phyloP scores from a whole-genome alignment of 2,113 vertebrate genomes.

The Artemisiospiza belli region DNA sequence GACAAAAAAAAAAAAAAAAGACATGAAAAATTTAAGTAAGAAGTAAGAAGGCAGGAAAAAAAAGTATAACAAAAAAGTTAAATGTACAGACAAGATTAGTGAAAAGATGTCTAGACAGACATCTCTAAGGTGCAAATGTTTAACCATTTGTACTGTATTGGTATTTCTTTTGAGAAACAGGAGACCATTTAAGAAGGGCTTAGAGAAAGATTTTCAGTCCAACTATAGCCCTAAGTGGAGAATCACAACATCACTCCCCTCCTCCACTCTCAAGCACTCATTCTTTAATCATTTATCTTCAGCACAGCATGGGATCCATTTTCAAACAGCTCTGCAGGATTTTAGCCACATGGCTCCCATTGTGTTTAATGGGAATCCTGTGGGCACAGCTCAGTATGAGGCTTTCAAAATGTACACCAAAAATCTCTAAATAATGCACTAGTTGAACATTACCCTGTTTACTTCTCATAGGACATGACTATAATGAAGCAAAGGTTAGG shows the following conservation, averaged over 20 bases:
- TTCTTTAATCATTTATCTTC: conserved; percentile 58
- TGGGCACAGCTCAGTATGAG: conserved; percentile 1
- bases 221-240: neutral
- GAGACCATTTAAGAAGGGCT: neutral
- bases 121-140: neutral
- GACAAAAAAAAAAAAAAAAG: neutral
- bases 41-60: neutral
- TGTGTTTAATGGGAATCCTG: conserved; percentile 67
- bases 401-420: conserved; percentile 46
- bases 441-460: conserved; percentile 40
- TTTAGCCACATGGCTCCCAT: conserved; percentile 48
- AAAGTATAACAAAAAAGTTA: neutral
- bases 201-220: neutral
- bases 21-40: neutral
- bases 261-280: conserved; percentile 7
- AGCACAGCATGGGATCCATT: conserved; percentile 53
- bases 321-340: conserved; percentile 42
- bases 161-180: neutral
- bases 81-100: neutral
- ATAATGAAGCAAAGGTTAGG: conserved; percentile 20
- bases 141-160: neutral
- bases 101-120: neutral
- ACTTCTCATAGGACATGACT: neutral
- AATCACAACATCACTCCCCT: conserved; percentile 8
- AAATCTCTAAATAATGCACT: conserved; percentile 64